Percentiles rank a stretch among this genome's conserved stretches.
phyloP scores from a whole-genome alignment of 2,888 invertebrate genomes.

The Alcis repandata region DNA sequence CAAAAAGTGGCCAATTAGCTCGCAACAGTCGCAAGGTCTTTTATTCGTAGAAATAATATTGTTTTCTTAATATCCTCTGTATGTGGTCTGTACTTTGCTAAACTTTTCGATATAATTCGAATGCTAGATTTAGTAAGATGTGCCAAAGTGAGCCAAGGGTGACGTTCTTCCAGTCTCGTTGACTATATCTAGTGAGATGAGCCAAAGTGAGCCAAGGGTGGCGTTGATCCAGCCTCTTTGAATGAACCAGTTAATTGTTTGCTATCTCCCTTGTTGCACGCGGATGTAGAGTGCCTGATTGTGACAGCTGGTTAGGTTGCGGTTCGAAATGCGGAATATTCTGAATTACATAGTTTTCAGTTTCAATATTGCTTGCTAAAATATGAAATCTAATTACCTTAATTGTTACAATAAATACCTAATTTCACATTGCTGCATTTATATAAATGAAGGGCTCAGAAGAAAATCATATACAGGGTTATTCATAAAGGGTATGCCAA shows the following conservation, averaged over 20 bases:
- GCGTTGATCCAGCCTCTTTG: slow-evolving; percentile 59
- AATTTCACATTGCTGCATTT: too few relatives aligned
- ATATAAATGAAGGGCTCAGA: too few relatives aligned
- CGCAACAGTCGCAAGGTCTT: too few relatives aligned
- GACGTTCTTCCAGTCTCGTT: slow-evolving; percentile 59
- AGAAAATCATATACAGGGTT: too few relatives aligned
- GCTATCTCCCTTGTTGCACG: slow-evolving; percentile 41
- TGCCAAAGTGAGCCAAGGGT: slow-evolving; percentile 38
- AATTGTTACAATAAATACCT: background rate
- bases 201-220: slow-evolving; percentile 40
- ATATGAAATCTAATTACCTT: background rate
- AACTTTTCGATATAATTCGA: background rate
- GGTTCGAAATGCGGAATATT: slow-evolving; percentile 8
- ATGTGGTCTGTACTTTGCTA: too few relatives aligned
- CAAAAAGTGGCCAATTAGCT: too few relatives aligned
- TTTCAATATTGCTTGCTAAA: background rate
- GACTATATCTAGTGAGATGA: slow-evolving; percentile 11
- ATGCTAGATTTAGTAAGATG: background rate
- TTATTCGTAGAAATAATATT: too few relatives aligned
- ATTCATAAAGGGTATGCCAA: too few relatives aligned
- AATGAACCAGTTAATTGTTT: slow-evolving; percentile 58
- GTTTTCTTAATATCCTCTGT: too few relatives aligned
- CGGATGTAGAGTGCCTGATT: slow-evolving; percentile 36
- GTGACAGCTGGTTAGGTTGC: slow-evolving; percentile 26
- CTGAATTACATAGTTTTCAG: background rate